Conservation (phyloP, 2,888 invertebrate species). For the Tanaodytes sp. region DNA sequence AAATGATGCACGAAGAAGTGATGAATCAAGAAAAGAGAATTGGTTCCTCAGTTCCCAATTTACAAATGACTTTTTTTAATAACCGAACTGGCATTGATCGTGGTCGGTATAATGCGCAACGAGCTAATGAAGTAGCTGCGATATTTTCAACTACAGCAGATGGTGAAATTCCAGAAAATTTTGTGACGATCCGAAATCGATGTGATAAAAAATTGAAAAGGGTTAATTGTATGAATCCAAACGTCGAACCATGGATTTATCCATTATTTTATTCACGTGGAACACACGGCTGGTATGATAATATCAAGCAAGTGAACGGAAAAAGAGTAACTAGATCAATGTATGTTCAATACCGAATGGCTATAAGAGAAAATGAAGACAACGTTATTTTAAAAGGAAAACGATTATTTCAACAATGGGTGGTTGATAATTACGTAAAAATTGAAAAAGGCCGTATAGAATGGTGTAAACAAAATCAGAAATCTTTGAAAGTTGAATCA, state of each 20-base stretch:
- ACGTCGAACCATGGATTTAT: no score
- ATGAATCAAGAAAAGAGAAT: background rate
- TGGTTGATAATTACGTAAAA: no score
- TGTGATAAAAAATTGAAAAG: background rate
- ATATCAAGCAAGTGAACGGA: background rate
- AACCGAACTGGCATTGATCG: conserved; percentile 47
- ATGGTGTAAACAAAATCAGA: conserved; percentile 35
- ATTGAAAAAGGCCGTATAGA: no score
- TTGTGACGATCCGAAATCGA: conserved; percentile 38
- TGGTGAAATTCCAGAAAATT: conserved; percentile 53
- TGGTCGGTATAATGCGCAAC: conserved; percentile 28
- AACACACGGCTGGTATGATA: background rate
- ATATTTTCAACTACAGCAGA: conserved; percentile 52
- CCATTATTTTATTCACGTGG: background rate
- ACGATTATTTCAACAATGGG: no score
- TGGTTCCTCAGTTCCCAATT: background rate
- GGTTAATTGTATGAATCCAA: background rate
- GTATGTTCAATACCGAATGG: no score
- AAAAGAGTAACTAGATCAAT: background rate
- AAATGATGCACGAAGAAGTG: conserved; percentile 8
- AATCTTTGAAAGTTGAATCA: background rate
- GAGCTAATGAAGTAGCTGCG: conserved; percentile 30
- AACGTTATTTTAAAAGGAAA: background rate
- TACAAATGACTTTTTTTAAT: conserved; percentile 5
- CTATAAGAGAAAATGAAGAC: background rate